Percentiles rank a stretch among this genome's conserved stretches.
phyloP scores from a whole-genome alignment of 2,797 vertebrate genomes.

The Chaetodon trifasciatus region DNA sequence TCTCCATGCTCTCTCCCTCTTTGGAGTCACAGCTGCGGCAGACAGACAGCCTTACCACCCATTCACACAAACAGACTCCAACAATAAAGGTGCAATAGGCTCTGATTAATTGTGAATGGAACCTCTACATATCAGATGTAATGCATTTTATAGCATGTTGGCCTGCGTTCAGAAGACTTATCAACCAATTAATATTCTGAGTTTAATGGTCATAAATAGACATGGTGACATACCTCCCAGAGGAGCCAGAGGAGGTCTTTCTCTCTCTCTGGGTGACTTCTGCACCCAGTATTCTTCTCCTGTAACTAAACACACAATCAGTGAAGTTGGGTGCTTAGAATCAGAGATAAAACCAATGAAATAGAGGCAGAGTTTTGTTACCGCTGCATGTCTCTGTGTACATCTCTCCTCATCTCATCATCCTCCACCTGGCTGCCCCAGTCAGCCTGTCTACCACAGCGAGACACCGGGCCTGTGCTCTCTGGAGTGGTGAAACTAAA shows the following conservation, averaged over 20 bases:
- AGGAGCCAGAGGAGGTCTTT: conserved; percentile 91
- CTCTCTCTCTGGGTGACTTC: conserved; percentile 90
- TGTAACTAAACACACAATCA: conserved; percentile 86
- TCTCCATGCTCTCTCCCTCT: conserved; percentile 91
- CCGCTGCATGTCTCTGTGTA: conserved; percentile 80
- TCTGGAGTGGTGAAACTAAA: conserved; percentile 80
- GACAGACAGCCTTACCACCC: not conserved
- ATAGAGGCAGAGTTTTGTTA: conserved; percentile 37
- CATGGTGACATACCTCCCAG: conserved; percentile 87
- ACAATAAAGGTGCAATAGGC: not conserved
- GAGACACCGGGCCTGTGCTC: conserved; percentile 62
- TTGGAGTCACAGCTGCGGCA: conserved; percentile 91
- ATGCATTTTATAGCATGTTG: not conserved
- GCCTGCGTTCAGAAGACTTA: not conserved
- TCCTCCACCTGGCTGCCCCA: conserved; percentile 81
- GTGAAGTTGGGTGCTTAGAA: conserved; percentile 2
- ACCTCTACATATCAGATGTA: not conserved
- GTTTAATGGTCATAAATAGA: not conserved
- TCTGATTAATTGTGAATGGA: not conserved
- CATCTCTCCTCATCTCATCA: conserved; percentile 70
- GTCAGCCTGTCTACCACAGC: conserved; percentile 55
- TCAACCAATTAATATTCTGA: not conserved
- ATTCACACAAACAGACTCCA: not conserved
- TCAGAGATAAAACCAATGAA: not conserved
- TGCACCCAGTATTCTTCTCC: conserved; percentile 92